Percentiles rank a stretch among this genome's conserved stretches.
phyloP scores from a whole-genome alignment of 2,113 vertebrate genomes.

The Myotis brandtii region DNA sequence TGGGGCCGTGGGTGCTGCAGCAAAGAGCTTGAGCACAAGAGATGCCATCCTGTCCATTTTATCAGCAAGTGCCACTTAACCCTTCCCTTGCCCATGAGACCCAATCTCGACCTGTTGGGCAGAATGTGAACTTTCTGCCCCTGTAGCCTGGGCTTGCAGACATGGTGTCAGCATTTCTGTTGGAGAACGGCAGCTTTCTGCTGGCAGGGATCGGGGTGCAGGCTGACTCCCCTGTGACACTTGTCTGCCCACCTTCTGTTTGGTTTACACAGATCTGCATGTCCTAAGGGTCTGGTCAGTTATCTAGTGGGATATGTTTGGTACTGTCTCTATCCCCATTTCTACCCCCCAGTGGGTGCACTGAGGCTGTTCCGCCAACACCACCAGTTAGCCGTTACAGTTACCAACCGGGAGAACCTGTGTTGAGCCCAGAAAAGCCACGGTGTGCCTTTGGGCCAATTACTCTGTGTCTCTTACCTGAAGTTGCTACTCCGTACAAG shows the following conservation, averaged over 20 bases:
- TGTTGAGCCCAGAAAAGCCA: background rate
- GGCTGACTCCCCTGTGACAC: background rate
- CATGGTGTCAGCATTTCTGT: background rate
- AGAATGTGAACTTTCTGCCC: background rate
- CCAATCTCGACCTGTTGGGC: background rate
- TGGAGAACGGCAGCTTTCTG: slow-evolving; percentile 37
- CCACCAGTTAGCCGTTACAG: background rate
- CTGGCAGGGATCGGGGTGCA: background rate
- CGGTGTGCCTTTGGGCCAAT: background rate
- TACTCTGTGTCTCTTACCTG: background rate
- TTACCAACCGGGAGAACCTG: background rate
- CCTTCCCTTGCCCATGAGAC: background rate
- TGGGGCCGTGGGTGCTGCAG: background rate
- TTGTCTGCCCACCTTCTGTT: background rate
- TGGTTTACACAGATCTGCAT: background rate
- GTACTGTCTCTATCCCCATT: background rate
- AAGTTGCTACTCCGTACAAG: background rate
- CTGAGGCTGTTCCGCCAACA: background rate
- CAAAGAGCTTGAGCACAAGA: background rate
- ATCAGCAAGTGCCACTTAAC: background rate
- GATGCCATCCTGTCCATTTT: background rate
- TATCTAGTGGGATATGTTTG: background rate
- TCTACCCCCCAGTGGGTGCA: background rate
- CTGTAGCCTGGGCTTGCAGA: background rate
- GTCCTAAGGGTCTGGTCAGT: background rate